Percentiles rank a stretch among this genome's conserved stretches.
Conservation (phyloP, 2,113 vertebrate species). For the Candoia aspera region DNA sequence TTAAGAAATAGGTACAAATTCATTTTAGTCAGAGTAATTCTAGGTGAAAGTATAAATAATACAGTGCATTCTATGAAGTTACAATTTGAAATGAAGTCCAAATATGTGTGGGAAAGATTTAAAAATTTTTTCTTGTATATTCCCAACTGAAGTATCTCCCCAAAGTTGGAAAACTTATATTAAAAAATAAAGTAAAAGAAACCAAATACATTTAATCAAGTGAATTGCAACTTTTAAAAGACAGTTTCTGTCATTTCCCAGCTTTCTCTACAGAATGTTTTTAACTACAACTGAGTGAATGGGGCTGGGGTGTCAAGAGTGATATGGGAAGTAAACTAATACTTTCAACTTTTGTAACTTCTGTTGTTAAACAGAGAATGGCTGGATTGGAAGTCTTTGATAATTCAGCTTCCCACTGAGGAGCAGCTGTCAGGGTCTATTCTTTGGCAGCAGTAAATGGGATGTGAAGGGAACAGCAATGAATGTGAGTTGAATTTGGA, state of each 20-base stretch:
- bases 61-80: neutral
- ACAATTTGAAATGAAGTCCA: neutral
- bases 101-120: neutral
- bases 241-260: neutral
- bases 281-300: neutral
- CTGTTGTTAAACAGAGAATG: neutral
- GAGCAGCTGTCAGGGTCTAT: neutral
- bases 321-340: neutral
- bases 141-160: neutral
- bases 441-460: neutral
- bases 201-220: too few species aligned
- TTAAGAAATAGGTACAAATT: neutral
- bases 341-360: neutral
- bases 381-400: neutral
- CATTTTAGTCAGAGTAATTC: neutral
- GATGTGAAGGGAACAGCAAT: neutral
- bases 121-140: neutral
- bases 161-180: neutral
- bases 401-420: neutral
- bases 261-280: neutral
- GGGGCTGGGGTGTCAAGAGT: neutral
- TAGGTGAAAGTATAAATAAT: neutral
- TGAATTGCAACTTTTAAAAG: neutral
- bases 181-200: too few species aligned
- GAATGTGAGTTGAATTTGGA: neutral